Percentiles rank a stretch among this genome's conserved stretches.
phyloP scores from a whole-genome alignment of 2,797 vertebrate species.

The Coranthus polyacanthus region DNA sequence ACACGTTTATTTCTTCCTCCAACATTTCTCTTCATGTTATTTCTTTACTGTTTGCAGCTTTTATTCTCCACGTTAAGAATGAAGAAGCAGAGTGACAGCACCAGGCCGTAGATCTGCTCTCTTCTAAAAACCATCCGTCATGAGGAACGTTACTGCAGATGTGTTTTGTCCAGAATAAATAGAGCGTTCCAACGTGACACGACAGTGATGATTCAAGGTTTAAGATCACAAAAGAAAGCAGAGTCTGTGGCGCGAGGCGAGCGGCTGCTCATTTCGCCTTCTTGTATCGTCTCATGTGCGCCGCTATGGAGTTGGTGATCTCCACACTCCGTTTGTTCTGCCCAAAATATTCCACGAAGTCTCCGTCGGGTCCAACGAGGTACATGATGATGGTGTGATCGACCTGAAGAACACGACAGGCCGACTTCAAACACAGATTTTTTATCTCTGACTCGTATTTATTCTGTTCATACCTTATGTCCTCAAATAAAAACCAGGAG shows the following conservation, averaged over 20 bases:
- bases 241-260: not conserved
- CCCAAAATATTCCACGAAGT: constrained; percentile 94
- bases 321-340: constrained; percentile 92
- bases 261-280: constrained; percentile 9
- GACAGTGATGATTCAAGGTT: not conserved
- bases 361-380: constrained; percentile 92
- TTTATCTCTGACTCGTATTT: too few relatives aligned
- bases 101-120: not conserved
- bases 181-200: not conserved
- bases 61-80: too few relatives aligned
- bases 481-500: not conserved
- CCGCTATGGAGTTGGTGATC: constrained; percentile 88
- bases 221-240: not conserved
- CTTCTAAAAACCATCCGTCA: not conserved
- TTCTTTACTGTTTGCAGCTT: too few relatives aligned
- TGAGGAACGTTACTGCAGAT: constrained; percentile 23
- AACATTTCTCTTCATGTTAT: too few relatives aligned
- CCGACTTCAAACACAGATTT: too few relatives aligned
- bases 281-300: constrained; percentile 88
- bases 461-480: too few relatives aligned
- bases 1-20: too few relatives aligned
- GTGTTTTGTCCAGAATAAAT: constrained; percentile 44
- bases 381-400: constrained; percentile 99
- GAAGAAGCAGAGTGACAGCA: not conserved
- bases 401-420: constrained; percentile 84